Conservation (phyloP, 2,113 vertebrate species). For the Pogonocichla stellata region DNA sequence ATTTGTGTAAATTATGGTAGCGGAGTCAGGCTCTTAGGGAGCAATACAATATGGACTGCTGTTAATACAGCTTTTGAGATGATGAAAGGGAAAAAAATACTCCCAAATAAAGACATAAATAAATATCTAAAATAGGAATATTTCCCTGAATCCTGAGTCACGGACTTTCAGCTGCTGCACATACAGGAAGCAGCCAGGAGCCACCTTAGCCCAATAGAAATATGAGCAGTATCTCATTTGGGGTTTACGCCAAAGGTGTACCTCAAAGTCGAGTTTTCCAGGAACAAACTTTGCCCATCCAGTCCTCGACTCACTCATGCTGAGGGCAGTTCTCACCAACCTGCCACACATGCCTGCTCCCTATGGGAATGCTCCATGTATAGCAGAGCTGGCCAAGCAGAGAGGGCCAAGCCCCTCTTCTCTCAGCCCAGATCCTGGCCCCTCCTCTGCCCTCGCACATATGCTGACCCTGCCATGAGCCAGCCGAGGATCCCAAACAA, state of each 20-base stretch:
- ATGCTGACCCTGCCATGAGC: fast-evolving
- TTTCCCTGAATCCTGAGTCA: neutral
- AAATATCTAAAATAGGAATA: neutral
- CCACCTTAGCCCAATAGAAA: neutral
- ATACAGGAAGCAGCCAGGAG: neutral
- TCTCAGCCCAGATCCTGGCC: neutral
- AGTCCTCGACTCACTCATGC: neutral
- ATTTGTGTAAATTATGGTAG: neutral
- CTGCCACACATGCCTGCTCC: neutral
- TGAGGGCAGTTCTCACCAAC: neutral
- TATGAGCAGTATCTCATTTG: fast-evolving
- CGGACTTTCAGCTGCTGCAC: neutral
- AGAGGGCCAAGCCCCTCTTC: neutral
- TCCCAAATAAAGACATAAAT: neutral
- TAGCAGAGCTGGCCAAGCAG: neutral
- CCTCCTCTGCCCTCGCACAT: fast-evolving
- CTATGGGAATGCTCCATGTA: neutral
- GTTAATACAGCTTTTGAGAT: neutral
- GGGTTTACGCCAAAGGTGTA: neutral
- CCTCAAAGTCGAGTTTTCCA: neutral
- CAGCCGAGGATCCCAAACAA: neutral
- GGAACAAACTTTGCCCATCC: neutral
- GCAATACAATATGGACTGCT: neutral
- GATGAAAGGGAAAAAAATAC: neutral
- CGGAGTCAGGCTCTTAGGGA: neutral